Evolutionary conservation across 2,113 vertebrate genomes (phyloP).

Genomic region (Heterotis niloticus): DNA sequence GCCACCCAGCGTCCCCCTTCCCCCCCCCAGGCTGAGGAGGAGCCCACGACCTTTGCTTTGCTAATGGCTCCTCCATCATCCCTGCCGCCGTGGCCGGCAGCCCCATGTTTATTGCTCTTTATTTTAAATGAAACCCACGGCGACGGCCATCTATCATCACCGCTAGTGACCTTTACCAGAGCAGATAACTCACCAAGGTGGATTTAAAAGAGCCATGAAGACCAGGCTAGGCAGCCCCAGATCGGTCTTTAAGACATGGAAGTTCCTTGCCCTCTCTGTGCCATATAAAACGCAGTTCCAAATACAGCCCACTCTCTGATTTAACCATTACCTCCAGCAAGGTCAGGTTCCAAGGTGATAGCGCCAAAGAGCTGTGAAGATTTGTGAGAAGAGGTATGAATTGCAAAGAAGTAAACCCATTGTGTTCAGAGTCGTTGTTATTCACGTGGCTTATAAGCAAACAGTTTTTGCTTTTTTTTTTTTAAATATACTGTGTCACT

Average conservation of each 20-base stretch:
- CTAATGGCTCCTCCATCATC: constrained; percentile 62
- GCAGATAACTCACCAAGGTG: constrained; percentile 51
- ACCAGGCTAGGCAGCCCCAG: neutral
- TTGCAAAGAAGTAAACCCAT: neutral
- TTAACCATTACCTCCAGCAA: neutral
- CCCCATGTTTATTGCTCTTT: constrained; percentile 62
- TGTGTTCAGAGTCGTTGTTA: neutral
- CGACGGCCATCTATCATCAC: constrained; percentile 60
- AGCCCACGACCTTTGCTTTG: constrained; percentile 75
- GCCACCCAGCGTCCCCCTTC: neutral
- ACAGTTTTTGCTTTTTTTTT: neutral
- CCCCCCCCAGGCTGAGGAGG: constrained; percentile 9
- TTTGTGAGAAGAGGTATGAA: neutral
- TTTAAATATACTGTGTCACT: neutral
- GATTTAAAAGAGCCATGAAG: constrained; percentile 37
- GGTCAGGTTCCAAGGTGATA: neutral
- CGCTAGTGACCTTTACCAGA: constrained; percentile 64
- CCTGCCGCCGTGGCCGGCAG: constrained; percentile 27
- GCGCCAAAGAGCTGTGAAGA: neutral
- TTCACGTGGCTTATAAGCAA: neutral
- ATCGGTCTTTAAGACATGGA: neutral
- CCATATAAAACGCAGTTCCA: neutral
- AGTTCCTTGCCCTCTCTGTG: no score
- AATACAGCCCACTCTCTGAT: neutral
- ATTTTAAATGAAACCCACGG: constrained; percentile 68